These are phyloP conservation scores for Ischnus inquisitorius DNA, from an alignment of 2,888 invertebrate species.

Conservation along the genomic window DNA sequence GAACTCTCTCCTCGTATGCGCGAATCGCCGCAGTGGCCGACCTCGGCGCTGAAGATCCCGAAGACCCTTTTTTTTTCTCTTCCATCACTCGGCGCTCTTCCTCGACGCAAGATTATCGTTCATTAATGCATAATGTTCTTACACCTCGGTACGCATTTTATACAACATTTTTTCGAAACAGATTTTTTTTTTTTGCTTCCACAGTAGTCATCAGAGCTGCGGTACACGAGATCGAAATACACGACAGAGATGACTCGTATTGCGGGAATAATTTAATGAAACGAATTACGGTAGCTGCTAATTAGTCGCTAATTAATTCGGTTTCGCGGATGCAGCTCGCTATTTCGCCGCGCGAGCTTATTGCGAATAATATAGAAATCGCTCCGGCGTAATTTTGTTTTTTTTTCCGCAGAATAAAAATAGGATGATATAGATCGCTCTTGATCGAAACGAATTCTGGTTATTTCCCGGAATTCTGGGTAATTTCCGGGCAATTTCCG, in stretches of 20 bases:
- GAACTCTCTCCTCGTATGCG: conserved; percentile 64
- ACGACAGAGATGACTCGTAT: neutral
- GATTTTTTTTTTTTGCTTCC: conserved; percentile 5
- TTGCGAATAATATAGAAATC: neutral
- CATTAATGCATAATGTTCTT: neutral
- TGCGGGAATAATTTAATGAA: neutral
- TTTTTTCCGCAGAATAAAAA: too few species aligned
- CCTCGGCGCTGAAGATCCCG: conserved; percentile 66
- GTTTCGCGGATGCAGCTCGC: neutral
- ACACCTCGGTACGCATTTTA: neutral
- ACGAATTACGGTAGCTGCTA: neutral
- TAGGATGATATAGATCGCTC: too few species aligned
- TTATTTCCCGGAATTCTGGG: too few species aligned
- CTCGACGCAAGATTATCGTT: conserved; percentile 38
- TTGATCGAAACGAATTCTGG: too few species aligned
- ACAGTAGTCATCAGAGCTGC: conserved; percentile 1
- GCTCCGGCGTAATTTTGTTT: too few species aligned
- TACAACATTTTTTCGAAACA: neutral
- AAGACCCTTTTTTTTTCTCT: conserved; percentile 34
- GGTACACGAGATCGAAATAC: neutral
- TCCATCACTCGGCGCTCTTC: conserved; percentile 28
- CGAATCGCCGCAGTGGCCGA: conserved; percentile 74
- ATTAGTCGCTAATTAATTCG: conserved; percentile 8
- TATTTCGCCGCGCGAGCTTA: neutral
- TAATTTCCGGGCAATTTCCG: too few species aligned